These are phyloP conservation scores for Sus cebifrons DNA, from an alignment of 2,797 vertebrate genomes.

Conservation along the genomic window DNA sequence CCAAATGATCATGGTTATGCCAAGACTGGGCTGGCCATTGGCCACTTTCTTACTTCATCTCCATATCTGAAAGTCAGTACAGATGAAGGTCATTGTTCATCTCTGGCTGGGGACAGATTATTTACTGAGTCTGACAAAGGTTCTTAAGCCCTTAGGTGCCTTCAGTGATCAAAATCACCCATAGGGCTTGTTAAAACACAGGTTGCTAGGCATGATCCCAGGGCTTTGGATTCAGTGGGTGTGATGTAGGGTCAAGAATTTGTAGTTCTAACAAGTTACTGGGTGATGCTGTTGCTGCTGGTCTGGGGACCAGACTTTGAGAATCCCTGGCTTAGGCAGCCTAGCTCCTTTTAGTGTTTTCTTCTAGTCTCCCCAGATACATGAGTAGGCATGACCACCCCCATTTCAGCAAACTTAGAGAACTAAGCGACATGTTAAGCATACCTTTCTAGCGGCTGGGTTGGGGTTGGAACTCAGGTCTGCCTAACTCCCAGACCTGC, in stretches of 20 bases:
- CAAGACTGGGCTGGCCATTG: background rate
- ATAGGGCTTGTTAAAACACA: background rate
- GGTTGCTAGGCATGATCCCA: background rate
- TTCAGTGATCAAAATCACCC: background rate
- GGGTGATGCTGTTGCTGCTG: background rate
- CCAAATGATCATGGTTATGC: background rate
- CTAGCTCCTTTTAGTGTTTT: background rate
- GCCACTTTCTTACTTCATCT: background rate
- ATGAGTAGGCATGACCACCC: no score
- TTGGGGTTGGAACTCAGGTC: background rate
- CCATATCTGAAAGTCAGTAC: background rate
- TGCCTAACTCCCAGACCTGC: background rate
- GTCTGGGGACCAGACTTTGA: background rate
- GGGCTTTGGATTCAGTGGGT: background rate
- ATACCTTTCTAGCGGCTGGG: background rate
- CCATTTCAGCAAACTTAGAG: background rate
- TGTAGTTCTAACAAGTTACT: background rate
- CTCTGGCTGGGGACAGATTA: background rate
- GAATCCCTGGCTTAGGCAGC: background rate
- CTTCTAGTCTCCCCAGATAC: background rate
- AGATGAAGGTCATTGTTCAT: background rate
- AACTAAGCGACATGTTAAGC: background rate
- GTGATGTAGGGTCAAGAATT: background rate
- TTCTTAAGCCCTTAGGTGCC: background rate
- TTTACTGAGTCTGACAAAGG: background rate